Conservation (phyloP, 1,140 invertebrate species). For the Drosophila mauritiana region DNA sequence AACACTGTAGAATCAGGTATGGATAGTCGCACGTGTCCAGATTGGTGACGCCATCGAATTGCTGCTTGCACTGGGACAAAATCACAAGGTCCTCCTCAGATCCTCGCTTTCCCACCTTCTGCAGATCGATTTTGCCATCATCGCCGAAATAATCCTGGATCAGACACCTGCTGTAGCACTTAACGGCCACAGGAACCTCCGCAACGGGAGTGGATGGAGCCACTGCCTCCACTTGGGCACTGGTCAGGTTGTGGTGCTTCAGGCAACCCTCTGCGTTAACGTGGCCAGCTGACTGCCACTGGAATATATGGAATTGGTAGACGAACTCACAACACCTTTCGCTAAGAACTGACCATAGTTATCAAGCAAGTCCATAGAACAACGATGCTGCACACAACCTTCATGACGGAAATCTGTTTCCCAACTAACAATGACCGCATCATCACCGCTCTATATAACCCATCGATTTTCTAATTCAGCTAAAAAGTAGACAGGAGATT, state of each 20-base stretch:
- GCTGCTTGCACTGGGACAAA: constrained; percentile 5
- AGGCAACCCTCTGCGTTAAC: constrained; percentile 4
- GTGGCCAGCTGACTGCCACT: not conserved
- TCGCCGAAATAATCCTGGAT: constrained; percentile 22
- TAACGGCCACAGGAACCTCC: constrained; percentile 9
- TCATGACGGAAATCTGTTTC: constrained; percentile 7
- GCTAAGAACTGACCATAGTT: not conserved
- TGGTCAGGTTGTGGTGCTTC: constrained; percentile 6
- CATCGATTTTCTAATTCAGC: not conserved
- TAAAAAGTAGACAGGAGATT: constrained; percentile 13
- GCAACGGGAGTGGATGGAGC: constrained; percentile 2
- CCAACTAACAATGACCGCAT: not conserved
- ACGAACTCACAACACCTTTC: no score
- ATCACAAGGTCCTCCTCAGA: constrained; percentile 2
- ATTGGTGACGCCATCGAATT: constrained; percentile 8
- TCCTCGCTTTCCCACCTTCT: constrained; percentile 6
- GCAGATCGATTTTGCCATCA: constrained; percentile 13
- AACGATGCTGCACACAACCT: not conserved
- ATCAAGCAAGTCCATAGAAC: not conserved
- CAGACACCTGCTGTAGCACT: constrained; percentile 39
- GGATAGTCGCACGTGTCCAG: constrained; percentile 35
- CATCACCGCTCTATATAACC: constrained; percentile 1
- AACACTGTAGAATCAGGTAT: constrained; percentile 36
- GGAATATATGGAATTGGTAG: not conserved
- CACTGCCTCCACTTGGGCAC: constrained; percentile 6